Conservation (phyloP, 2,797 vertebrate species). For the Gadopsis marmoratus region DNA sequence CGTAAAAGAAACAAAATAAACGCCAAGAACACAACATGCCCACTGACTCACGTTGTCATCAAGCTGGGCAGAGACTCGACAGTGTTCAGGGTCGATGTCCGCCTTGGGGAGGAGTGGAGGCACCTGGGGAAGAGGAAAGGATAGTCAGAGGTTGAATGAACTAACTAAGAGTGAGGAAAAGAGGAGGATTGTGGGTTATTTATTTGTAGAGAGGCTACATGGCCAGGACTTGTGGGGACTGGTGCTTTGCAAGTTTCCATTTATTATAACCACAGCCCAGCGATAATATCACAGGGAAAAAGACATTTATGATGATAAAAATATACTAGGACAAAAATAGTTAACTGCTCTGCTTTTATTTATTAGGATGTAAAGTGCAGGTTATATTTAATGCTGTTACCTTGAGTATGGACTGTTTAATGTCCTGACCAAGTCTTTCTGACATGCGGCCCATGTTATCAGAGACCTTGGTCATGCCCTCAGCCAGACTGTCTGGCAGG, state of each 20-base stretch:
- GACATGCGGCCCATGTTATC: slow-evolving; percentile 99
- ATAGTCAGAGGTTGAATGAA: not conserved
- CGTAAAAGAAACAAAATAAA: not conserved
- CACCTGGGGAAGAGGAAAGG: slow-evolving; percentile 65
- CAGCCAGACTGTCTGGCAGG: slow-evolving; percentile 97
- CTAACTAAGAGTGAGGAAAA: not conserved
- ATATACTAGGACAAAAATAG: not conserved
- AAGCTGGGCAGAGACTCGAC: slow-evolving; percentile 94
- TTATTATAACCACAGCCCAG: not conserved
- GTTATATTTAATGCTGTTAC: slow-evolving; percentile 74
- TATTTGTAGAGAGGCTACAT: not conserved
- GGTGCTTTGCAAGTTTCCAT: not conserved
- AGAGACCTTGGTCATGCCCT: slow-evolving; percentile 98
- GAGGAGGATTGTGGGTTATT: not conserved
- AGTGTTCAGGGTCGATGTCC: slow-evolving; percentile 95
- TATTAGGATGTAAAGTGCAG: not conserved
- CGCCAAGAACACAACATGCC: not conserved
- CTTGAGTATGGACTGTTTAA: slow-evolving; percentile 98
- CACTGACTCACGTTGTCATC: slow-evolving; percentile 93
- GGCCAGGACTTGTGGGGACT: not conserved
- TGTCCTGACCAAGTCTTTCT: slow-evolving; percentile 96
- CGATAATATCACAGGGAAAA: not conserved
- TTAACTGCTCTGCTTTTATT: not conserved
- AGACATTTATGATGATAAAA: not conserved
- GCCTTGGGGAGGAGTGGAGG: slow-evolving; percentile 90